A percentile compares a stretch with the other conserved stretches of the same genome.
Conservation (phyloP, 2,113 vertebrate species). For the Colius striatus region DNA sequence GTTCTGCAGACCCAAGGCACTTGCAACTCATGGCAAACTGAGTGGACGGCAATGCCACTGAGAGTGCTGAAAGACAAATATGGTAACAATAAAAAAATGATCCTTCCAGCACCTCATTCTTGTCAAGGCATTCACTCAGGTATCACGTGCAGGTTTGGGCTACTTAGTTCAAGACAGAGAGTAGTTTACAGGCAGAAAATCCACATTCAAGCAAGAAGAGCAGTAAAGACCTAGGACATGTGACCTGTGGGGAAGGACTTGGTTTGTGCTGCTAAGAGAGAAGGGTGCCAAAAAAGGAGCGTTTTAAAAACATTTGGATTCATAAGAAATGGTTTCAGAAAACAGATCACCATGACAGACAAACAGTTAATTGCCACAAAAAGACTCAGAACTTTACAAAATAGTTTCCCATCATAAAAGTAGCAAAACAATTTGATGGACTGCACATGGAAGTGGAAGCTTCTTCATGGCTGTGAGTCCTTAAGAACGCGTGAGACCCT, state of each 20-base stretch:
- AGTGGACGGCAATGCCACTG: not conserved
- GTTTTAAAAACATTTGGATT: not conserved
- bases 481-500: not conserved
- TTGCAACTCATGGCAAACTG: not conserved
- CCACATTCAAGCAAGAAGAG: not conserved
- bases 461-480: not conserved
- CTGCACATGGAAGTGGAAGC: not conserved
- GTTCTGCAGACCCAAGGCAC: not conserved
- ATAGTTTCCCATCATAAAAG: not conserved
- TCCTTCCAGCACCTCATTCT: not conserved
- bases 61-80: not conserved
- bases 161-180: not conserved
- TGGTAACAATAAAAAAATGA: not conserved
- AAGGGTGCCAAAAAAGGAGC: not conserved
- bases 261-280: not conserved
- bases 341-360: not conserved
- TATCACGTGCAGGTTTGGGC: not conserved
- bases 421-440: not conserved
- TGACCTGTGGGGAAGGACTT: not conserved
- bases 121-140: not conserved
- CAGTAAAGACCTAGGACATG: rapidly evolving
- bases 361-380: not conserved
- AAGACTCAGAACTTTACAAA: not conserved
- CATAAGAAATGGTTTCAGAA: not conserved
- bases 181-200: not conserved